phyloP scores from a whole-genome alignment of 1,140 invertebrate genomes.

The Propsilocerus akamusi region DNA sequence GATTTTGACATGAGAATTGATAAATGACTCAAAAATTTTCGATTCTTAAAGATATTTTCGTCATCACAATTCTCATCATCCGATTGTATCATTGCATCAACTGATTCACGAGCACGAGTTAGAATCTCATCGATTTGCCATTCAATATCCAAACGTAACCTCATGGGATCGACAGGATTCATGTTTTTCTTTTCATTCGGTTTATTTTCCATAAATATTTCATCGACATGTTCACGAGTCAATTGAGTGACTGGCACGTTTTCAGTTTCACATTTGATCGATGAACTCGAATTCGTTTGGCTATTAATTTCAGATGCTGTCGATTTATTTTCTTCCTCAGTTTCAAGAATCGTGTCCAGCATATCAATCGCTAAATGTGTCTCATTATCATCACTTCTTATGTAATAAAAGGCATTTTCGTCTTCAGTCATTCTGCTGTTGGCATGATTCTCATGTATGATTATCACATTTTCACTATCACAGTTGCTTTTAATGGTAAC shows the following conservation, averaged over 20 bases:
- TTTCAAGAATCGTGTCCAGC: not conserved
- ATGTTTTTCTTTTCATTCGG: not conserved
- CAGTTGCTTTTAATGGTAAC: not conserved
- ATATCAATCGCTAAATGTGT: not conserved
- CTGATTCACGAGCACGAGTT: not conserved
- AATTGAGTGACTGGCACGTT: not conserved
- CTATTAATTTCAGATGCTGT: not conserved
- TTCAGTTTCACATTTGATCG: not conserved
- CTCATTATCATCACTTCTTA: not conserved
- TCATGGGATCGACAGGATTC: not conserved
- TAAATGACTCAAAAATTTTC: not conserved
- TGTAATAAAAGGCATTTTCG: not conserved
- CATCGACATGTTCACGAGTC: not conserved
- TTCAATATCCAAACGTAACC: not conserved
- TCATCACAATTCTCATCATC: not conserved
- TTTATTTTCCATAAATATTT: not conserved
- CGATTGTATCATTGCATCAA: not conserved
- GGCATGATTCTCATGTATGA: not conserved
- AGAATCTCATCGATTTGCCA: not conserved
- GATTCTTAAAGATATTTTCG: not conserved
- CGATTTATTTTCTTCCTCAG: not conserved
- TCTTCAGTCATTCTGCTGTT: not conserved
- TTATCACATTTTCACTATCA: not conserved
- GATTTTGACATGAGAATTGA: not conserved
- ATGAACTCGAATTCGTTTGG: not conserved